Evolutionary conservation across 2,888 invertebrate species (phyloP).

Genomic region (Drosophila suboccidentalis): DNA sequence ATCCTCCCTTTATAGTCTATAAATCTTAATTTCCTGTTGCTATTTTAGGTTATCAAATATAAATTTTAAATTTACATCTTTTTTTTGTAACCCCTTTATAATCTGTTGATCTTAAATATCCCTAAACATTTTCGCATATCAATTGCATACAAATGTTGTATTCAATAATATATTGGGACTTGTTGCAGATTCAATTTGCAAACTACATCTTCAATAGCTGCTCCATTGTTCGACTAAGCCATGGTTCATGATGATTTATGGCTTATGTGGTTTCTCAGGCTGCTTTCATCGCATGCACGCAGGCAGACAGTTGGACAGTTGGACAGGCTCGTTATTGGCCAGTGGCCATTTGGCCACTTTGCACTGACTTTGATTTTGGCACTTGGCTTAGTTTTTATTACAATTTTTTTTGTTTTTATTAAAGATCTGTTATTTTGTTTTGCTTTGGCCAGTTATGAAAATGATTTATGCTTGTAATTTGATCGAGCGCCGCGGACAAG

Average conservation of each 20-base stretch:
- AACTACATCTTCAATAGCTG: conserved; percentile 43
- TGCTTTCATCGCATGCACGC: conserved; percentile 63
- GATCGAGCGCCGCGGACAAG: conserved; percentile 73
- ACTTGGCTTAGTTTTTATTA: conserved; percentile 64
- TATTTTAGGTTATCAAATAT: too few relatives aligned
- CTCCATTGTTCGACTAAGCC: conserved; percentile 45
- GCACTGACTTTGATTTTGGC: conserved; percentile 72
- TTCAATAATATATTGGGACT: conserved; percentile 23
- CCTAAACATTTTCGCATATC: not conserved
- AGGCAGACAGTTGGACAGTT: conserved; percentile 17
- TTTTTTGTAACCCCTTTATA: too few relatives aligned
- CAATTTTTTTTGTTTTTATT: conserved; percentile 47
- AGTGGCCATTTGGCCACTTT: conserved; percentile 58
- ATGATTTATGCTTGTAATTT: conserved; percentile 77
- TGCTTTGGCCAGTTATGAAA: conserved; percentile 68
- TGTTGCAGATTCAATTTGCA: conserved; percentile 29
- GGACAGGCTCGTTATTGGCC: conserved; percentile 43
- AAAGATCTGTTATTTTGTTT: conserved; percentile 17
- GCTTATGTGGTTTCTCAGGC: conserved; percentile 29
- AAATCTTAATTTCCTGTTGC: too few relatives aligned
- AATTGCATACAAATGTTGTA: conserved; percentile 4
- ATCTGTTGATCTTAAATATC: not conserved
- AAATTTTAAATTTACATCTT: too few relatives aligned
- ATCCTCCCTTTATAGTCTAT: too few relatives aligned
- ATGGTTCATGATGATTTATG: conserved; percentile 49